Percentiles rank a stretch among this genome's conserved stretches.
Evolutionary conservation across 2,113 vertebrate species (phyloP).

Genomic region (Gavialis gangeticus): DNA sequence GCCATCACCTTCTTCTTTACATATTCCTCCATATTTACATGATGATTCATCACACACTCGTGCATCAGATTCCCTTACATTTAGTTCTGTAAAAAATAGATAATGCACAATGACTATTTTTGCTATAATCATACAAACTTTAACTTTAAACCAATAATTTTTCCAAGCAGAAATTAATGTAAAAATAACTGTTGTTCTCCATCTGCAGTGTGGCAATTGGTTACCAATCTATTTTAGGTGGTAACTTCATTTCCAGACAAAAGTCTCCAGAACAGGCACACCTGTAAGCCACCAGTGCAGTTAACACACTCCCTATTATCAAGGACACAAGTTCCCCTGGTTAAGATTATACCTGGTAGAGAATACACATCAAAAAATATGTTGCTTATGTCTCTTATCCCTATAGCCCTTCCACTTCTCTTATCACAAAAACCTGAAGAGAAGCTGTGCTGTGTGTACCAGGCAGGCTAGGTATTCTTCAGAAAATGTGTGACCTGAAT

Average conservation of each 20-base stretch:
- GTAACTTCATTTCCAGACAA: not conserved
- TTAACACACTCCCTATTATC: fast-evolving
- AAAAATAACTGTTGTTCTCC: not conserved
- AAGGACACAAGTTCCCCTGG: not conserved
- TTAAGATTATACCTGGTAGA: not conserved
- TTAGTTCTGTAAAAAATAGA: slow-evolving; percentile 82
- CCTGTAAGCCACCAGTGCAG: not conserved
- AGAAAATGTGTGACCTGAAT: not conserved
- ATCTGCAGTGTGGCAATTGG: not conserved
- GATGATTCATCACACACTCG: slow-evolving; percentile 90
- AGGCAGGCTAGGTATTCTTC: not conserved
- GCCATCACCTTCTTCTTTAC: slow-evolving; percentile 90
- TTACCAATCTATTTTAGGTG: not conserved
- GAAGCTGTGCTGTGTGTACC: not conserved
- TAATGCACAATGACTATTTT: not conserved
- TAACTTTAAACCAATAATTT: not conserved
- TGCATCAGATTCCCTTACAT: slow-evolving; percentile 89
- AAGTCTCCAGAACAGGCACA: fast-evolving
- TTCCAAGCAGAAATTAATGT: not conserved
- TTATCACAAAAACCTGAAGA: not conserved
- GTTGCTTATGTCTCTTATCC: fast-evolving
- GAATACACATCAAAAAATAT: not conserved
- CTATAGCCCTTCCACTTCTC: not conserved
- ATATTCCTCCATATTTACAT: slow-evolving; percentile 92
- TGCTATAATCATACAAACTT: not conserved